Conservation (phyloP, 2,888 invertebrate species). For the Dolichopus griseipennis region DNA sequence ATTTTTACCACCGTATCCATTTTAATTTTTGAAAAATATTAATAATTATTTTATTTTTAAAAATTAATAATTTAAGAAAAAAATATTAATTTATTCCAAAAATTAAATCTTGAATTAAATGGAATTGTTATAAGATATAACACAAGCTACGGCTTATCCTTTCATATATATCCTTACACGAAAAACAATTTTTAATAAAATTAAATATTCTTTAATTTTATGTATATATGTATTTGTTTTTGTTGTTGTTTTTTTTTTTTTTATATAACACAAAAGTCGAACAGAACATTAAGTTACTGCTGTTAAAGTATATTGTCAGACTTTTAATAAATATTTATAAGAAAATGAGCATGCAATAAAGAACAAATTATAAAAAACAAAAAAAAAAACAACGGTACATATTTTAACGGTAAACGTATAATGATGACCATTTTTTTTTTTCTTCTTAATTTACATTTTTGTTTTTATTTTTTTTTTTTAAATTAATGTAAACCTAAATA, state of each 20-base stretch:
- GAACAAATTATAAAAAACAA: neutral
- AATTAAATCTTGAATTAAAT: too few species aligned
- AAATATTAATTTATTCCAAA: too few species aligned
- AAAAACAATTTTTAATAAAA: too few species aligned
- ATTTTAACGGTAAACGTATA: neutral
- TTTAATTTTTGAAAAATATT: too few species aligned
- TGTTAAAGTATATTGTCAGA: neutral
- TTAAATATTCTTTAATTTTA: too few species aligned
- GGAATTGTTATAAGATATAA: too few species aligned
- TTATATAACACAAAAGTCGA: neutral
- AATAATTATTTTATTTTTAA: too few species aligned
- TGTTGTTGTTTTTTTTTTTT: neutral
- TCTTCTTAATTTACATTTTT: too few species aligned
- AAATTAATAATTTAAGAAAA: too few species aligned
- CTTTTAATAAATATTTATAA: slow-evolving; percentile 4
- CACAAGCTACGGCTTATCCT: too few species aligned
- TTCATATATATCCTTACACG: too few species aligned
- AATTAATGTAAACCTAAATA: neutral
- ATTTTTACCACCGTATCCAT: too few species aligned
- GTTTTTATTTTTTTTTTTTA: neutral
- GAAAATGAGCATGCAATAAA: neutral
- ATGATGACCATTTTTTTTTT: slow-evolving; percentile 4
- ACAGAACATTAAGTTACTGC: neutral
- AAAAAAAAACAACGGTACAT: neutral
- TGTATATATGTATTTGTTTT: neutral